Percentiles rank a stretch among this genome's conserved stretches.
Conservation (phyloP, 2,888 invertebrate species). For the Meteorus colon region DNA sequence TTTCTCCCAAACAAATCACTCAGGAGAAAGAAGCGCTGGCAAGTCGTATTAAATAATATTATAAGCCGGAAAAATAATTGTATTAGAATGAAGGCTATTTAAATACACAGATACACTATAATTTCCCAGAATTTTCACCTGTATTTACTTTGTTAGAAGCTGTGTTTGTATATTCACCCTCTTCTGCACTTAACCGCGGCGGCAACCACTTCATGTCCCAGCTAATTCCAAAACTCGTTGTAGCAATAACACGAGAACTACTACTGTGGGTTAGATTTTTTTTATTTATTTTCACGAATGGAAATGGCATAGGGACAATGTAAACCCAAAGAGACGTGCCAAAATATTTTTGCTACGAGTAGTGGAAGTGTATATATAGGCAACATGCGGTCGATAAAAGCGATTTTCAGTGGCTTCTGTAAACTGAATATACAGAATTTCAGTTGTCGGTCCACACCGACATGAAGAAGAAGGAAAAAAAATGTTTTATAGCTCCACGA, state of each 20-base stretch:
- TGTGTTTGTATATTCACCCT: conserved; percentile 51
- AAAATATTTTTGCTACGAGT: conserved; percentile 51
- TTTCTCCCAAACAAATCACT: too few species aligned
- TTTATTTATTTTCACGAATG: conserved; percentile 53
- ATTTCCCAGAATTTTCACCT: conserved; percentile 51
- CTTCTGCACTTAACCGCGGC: conserved; percentile 56
- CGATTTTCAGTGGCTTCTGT: conserved; percentile 45
- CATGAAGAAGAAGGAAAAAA: neutral
- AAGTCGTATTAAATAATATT: too few species aligned
- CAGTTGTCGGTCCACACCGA: neutral
- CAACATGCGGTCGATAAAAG: conserved; percentile 28
- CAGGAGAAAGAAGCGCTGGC: too few species aligned
- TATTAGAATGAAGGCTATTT: neutral
- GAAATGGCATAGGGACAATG: conserved; percentile 47
- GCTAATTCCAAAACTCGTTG: conserved; percentile 60
- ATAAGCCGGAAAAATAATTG: neutral
- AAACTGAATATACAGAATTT: conserved; percentile 45
- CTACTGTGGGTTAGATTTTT: conserved; percentile 47
- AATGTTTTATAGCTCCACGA: conserved; percentile 7
- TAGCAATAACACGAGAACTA: conserved; percentile 26
- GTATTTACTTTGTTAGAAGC: conserved; percentile 51
- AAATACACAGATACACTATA: conserved; percentile 12
- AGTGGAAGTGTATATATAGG: neutral
- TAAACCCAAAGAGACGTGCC: conserved; percentile 36
- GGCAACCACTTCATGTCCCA: conserved; percentile 57